Evolutionary conservation across 2,113 vertebrate species (phyloP).

Genomic region (Elanus axillaris): DNA sequence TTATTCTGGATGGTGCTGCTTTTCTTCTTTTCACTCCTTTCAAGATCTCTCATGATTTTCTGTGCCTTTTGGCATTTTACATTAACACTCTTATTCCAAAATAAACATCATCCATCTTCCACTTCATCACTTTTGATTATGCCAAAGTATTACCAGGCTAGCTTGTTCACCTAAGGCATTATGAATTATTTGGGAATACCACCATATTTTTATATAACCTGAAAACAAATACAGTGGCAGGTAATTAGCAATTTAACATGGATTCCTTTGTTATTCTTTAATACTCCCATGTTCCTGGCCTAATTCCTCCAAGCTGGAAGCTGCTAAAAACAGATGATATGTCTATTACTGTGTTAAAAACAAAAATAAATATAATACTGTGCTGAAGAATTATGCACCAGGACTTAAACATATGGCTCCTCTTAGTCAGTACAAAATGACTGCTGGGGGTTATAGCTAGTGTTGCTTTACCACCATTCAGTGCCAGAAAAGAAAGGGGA

Average conservation of each 20-base stretch:
- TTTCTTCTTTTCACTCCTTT: neutral
- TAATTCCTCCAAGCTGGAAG: constrained; percentile 37
- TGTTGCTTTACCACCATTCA: neutral
- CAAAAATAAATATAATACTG: neutral
- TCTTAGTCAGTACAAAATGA: neutral
- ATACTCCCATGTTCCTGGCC: neutral
- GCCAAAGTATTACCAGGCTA: neutral
- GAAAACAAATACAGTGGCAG: constrained; percentile 3
- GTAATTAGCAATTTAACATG: constrained; percentile 49
- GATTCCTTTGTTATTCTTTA: constrained; percentile 33
- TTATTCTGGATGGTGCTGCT: neutral
- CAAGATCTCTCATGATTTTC: neutral
- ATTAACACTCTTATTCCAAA: constrained; percentile 3
- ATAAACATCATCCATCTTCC: constrained; percentile 44
- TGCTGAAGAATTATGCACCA: neutral
- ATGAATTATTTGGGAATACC: constrained; percentile 54
- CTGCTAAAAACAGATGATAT: neutral
- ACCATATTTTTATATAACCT: constrained; percentile 14
- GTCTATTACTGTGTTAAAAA: constrained; percentile 31
- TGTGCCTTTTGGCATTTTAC: constrained; percentile 36
- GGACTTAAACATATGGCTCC: constrained; percentile 13
- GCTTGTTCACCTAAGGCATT: neutral
- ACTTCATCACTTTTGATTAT: constrained; percentile 68
- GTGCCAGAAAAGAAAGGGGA: neutral
- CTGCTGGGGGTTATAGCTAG: neutral